phyloP scores from a whole-genome alignment of 2,797 vertebrate genomes.

The Myioborus miniatus region DNA sequence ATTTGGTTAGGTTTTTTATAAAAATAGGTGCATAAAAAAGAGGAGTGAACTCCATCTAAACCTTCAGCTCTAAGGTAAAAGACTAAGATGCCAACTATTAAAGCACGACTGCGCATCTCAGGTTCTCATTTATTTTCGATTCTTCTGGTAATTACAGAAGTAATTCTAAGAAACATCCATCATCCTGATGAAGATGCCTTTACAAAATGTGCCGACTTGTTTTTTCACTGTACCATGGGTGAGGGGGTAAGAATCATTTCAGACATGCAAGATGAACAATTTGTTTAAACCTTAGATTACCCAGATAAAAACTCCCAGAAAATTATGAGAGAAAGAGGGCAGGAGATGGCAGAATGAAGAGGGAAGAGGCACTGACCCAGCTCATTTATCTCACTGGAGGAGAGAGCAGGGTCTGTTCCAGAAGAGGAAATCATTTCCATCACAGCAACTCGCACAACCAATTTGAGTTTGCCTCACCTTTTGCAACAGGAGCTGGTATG shows the following conservation, averaged over 20 bases:
- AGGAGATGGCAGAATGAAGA: neutral
- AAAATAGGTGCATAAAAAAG: neutral
- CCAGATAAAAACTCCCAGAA: neutral
- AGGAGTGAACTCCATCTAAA: neutral
- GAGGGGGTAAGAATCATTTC: neutral
- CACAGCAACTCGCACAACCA: accelerated
- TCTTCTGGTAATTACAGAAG: neutral
- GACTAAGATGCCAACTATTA: neutral
- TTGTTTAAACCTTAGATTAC: neutral
- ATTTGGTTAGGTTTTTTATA: neutral
- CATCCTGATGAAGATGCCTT: neutral
- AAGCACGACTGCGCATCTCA: neutral
- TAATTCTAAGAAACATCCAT: conserved; percentile 4
- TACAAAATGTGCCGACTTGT: neutral
- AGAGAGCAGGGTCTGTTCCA: neutral
- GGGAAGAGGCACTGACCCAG: neutral
- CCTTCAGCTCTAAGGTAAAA: neutral
- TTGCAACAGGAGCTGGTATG: neutral
- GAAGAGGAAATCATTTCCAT: neutral
- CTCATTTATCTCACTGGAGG: neutral
- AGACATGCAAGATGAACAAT: neutral
- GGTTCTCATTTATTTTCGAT: neutral
- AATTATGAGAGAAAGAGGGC: neutral
- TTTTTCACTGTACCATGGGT: neutral
- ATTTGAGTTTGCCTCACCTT: neutral